Base-by-base conservation (phyloP, 2,797 vertebrate genomes). In the Arrhamphus sclerolepis region DNA sequence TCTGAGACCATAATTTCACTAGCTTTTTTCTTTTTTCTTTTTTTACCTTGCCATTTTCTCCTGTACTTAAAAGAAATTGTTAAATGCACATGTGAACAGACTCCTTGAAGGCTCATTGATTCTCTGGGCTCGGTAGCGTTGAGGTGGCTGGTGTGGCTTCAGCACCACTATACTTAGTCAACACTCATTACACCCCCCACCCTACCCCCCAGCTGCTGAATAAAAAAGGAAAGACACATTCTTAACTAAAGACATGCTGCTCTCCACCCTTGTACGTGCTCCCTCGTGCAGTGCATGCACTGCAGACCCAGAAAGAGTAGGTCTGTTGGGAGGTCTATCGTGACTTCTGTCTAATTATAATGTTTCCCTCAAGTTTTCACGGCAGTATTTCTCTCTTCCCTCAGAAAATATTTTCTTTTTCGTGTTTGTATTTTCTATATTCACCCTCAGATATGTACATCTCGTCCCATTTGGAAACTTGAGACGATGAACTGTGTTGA, bases 51-150 rank as follows among this genome's bases (percentile, higher is more conserved):
- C 11, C 16, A 24, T 22, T 29, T 51, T 34, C 40, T 59, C 24
- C 41, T 60, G 56, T 49, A n/a, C 51, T 70, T 72, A 77, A 53
- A 55, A 51, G 41, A 63, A 28, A 67, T 57, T 66, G 67, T 58
- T 55, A 56, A 64, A 66, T 69, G 61, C 60, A 42, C 28, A 46
- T 73, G 28, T 42, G 56, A 48, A 61, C 55, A 19, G 71, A 42
- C 66, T 75, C 63, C 89, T 86, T 85, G 84, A 88, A 82, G 73
- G 49, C 34, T 73, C 76, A 85, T 90, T 89, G 72, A 87, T 79
- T 87, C 70, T 62, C 48, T 31, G 54, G 48, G 66, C 21, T 47
- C 51, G 56, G 42, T 18, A 72, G 66, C 56, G 57, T 48, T 44
- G 58, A 61, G 62, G 63, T 47, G 56, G 48, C 53, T 62, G 52